phyloP scores from a whole-genome alignment of 2,113 vertebrate species.

The Leptobrachium ailaonicum region DNA sequence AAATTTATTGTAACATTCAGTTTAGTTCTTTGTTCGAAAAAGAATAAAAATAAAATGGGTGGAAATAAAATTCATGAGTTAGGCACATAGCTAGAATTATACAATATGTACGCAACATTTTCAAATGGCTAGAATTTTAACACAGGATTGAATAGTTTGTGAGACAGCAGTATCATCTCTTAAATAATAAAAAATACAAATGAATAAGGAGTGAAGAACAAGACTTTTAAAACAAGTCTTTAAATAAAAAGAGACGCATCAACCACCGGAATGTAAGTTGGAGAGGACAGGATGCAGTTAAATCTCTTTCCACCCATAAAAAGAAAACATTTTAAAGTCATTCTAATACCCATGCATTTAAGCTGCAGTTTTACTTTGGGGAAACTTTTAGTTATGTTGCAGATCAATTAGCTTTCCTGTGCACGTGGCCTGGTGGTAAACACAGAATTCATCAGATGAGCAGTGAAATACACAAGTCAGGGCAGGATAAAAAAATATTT shows the following conservation, averaged over 20 bases:
- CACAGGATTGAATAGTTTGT: constrained; percentile 71
- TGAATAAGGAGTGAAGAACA: constrained; percentile 69
- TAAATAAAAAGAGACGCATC: constrained; percentile 74
- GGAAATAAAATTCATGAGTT: constrained; percentile 82
- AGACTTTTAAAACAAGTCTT: constrained; percentile 99
- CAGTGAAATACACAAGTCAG: too few relatives aligned
- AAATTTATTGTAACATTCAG: constrained; percentile 82
- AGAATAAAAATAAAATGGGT: constrained; percentile 64
- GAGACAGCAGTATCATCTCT: constrained; percentile 65
- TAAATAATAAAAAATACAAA: constrained; percentile 65
- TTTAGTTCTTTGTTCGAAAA: constrained; percentile 70
- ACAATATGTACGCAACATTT: constrained; percentile 90
- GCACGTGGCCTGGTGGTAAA: not conserved
- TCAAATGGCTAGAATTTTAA: constrained; percentile 80
- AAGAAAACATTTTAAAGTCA: constrained; percentile 81
- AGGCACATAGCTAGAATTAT: constrained; percentile 95
- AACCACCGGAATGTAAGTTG: constrained; percentile 84
- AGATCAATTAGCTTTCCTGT: not conserved
- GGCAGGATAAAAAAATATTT: too few relatives aligned
- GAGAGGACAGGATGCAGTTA: constrained; percentile 62
- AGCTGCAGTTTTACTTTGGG: constrained; percentile 40
- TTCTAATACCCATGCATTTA: constrained; percentile 89
- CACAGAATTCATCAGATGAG: not conserved
- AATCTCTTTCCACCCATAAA: constrained; percentile 79
- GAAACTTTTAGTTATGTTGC: not conserved